phyloP scores from a whole-genome alignment of 2,797 vertebrate genomes.

The Psittacula derbiana region DNA sequence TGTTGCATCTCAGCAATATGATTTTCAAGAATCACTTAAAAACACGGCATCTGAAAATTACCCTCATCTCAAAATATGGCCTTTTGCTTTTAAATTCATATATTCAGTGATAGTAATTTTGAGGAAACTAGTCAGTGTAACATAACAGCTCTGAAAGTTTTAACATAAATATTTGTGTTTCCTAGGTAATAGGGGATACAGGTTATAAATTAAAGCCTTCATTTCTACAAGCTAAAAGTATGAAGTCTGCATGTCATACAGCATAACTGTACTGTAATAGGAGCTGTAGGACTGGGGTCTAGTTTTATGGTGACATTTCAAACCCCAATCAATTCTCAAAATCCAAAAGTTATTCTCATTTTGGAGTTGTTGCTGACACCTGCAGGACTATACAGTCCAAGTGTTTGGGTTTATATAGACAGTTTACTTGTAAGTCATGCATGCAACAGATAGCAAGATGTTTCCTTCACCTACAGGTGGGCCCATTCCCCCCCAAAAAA shows the following conservation, averaged over 20 bases:
- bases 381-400: neutral
- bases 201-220: neutral
- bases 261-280: neutral
- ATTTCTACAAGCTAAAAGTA: neutral
- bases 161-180: neutral
- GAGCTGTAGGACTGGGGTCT: neutral
- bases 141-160: neutral
- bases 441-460: fast-evolving
- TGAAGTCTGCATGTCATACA: neutral
- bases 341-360: neutral
- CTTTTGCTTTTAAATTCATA: neutral
- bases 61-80: neutral
- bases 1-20: neutral
- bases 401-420: neutral
- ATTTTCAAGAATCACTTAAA: neutral
- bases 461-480: neutral
- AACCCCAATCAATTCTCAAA: neutral
- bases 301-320: neutral
- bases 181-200: neutral
- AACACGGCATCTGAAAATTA: neutral
- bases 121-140: neutral
- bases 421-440: neutral
- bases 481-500: neutral
- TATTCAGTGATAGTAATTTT: neutral
- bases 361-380: neutral